Conservation (phyloP, 1,140 invertebrate species). For the Pseudomyrmex cubaensis region DNA sequence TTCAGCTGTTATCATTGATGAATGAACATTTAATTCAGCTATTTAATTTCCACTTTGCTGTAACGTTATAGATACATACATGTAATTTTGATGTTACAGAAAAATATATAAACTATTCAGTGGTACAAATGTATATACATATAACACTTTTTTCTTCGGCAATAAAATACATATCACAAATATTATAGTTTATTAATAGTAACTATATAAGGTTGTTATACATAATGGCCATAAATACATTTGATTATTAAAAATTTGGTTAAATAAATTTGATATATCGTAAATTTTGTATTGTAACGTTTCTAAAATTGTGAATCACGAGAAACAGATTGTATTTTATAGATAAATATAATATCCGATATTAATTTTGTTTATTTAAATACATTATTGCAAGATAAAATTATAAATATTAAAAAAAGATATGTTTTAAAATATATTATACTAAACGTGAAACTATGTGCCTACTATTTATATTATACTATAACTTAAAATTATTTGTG, state of each 20-base stretch:
- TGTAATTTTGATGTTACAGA: neutral
- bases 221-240: slow-evolving; percentile 21
- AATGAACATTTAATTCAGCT: neutral
- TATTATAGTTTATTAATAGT: slow-evolving; percentile 5
- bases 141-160: slow-evolving; percentile 5
- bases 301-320: slow-evolving; percentile 11
- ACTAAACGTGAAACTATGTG: no score
- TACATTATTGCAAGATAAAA: neutral
- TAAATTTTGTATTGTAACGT: slow-evolving; percentile 25
- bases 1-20: no score
- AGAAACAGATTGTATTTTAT: slow-evolving; percentile 4
- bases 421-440: no score
- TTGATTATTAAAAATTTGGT: no score
- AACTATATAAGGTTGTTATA: neutral
- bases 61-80: neutral
- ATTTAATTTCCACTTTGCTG: neutral
- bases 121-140: neutral
- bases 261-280: slow-evolving; percentile 32
- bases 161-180: slow-evolving; percentile 38
- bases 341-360: neutral
- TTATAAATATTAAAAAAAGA: no score
- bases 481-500: no score
- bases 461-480: no score
- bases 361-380: neutral
- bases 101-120: neutral